Evolutionary conservation across 2,888 invertebrate species (phyloP).

Genomic region (Linnaemya vulpina): DNA sequence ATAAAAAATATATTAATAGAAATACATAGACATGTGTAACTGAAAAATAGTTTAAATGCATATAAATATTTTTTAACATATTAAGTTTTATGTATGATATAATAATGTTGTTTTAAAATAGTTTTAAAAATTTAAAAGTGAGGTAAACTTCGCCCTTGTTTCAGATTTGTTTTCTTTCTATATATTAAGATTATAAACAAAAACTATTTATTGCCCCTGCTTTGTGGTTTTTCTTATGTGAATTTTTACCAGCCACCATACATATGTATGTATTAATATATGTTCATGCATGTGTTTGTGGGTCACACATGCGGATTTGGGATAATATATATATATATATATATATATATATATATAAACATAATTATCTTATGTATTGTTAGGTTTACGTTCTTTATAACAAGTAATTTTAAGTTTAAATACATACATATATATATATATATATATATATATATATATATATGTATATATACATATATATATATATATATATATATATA

Average conservation of each 20-base stretch:
- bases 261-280: too few relatives aligned
- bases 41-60: not conserved
- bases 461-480: too few relatives aligned
- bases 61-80: not conserved
- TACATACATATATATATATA: too few relatives aligned
- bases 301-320: slow-evolving; percentile 56
- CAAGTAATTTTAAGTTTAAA: slow-evolving; percentile 31
- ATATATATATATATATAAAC: too few relatives aligned
- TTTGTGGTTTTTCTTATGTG: slow-evolving; percentile 44
- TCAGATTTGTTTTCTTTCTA: not conserved
- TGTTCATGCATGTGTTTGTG: not conserved
- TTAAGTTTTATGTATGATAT: not conserved
- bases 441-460: too few relatives aligned
- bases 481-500: too few relatives aligned
- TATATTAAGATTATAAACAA: slow-evolving; percentile 3
- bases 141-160: not conserved
- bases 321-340: slow-evolving; percentile 43
- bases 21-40: not conserved
- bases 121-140: not conserved
- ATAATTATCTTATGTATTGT: slow-evolving; percentile 39
- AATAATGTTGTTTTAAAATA: not conserved
- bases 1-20: not conserved
- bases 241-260: slow-evolving; percentile 43
- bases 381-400: slow-evolving; percentile 32
- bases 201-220: slow-evolving; percentile 44